Evolutionary conservation across 2,797 vertebrate genomes (phyloP).

Genomic region (Anniella stebbinsi): DNA sequence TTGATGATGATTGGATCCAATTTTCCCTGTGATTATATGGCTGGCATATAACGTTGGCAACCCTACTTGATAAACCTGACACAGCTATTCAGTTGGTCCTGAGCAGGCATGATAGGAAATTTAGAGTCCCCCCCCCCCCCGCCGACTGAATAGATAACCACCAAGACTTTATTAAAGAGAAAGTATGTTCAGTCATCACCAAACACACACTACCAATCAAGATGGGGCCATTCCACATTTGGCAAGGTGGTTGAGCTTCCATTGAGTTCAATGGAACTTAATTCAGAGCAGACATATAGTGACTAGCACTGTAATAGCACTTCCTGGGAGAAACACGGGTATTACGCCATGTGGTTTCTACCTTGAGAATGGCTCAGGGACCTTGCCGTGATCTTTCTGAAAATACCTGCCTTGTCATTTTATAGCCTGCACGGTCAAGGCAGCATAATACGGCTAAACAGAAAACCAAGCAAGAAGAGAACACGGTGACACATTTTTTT

Average conservation of each 20-base stretch:
- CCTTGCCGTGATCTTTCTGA: slow-evolving; percentile 25
- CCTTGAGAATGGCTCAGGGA: not conserved
- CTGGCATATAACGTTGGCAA: not conserved
- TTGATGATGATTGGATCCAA: too few species aligned
- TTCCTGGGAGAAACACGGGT: not conserved
- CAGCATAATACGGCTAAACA: slow-evolving; percentile 37
- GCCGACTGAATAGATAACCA: not conserved
- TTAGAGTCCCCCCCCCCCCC: not conserved
- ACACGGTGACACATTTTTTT: slow-evolving; percentile 10
- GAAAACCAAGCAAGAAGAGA: slow-evolving; percentile 39
- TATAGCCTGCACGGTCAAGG: slow-evolving; percentile 38
- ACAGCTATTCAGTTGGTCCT: not conserved
- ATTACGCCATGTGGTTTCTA: slow-evolving; percentile 5
- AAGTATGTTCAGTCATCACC: too few species aligned
- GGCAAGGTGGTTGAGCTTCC: not conserved
- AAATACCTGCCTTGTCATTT: slow-evolving; percentile 25
- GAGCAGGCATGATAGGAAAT: not conserved
- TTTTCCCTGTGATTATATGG: too few species aligned
- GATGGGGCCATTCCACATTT: not conserved
- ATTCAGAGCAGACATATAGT: not conserved
- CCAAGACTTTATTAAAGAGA: not conserved
- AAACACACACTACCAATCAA: not conserved
- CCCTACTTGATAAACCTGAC: not conserved
- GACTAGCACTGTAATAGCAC: not conserved
- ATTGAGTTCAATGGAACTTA: not conserved